Evolutionary conservation across 2,797 vertebrate genomes (phyloP).

Genomic region (Urophycis tenuis): DNA sequence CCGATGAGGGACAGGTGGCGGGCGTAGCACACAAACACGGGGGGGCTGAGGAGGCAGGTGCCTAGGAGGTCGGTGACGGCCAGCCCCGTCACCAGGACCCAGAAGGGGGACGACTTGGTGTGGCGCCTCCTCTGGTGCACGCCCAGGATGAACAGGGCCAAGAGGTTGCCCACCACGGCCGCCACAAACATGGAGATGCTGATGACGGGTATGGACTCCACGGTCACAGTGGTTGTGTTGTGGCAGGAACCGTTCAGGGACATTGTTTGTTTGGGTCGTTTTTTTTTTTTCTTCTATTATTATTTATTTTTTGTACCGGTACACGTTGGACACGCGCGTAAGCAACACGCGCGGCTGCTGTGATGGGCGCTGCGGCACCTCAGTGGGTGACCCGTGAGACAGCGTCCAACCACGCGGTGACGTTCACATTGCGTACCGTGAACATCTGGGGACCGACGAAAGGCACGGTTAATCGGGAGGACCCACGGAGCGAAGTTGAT

Average conservation of each 20-base stretch:
- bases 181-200: conserved; percentile 82
- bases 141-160: conserved; percentile 81
- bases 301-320: no score
- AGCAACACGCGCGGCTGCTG: no score
- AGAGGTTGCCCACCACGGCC: conserved; percentile 77
- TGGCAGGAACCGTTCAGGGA: conserved; percentile 46
- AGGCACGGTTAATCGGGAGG: no score
- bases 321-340: no score
- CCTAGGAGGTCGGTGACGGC: conserved; percentile 83
- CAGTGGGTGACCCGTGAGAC: no score
- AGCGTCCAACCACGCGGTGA: no score
- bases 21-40: conserved; percentile 81
- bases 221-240: conserved; percentile 43
- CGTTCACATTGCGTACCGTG: no score
- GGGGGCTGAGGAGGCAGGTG: conserved; percentile 81
- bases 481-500: no score
- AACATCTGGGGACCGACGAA: no score
- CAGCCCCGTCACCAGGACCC: conserved; percentile 83
- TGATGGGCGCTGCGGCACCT: no score
- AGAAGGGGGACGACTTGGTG: conserved; percentile 77
- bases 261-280: conserved; percentile 25
- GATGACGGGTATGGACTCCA: conserved; percentile 54
- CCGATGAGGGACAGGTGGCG: conserved; percentile 65
- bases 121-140: conserved; percentile 70
- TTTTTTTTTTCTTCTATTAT: no score